These are phyloP conservation scores for Palythoa caribaeorum DNA, from an alignment of 92 coral and sea anemone genomes.

Conservation along the genomic window DNA sequence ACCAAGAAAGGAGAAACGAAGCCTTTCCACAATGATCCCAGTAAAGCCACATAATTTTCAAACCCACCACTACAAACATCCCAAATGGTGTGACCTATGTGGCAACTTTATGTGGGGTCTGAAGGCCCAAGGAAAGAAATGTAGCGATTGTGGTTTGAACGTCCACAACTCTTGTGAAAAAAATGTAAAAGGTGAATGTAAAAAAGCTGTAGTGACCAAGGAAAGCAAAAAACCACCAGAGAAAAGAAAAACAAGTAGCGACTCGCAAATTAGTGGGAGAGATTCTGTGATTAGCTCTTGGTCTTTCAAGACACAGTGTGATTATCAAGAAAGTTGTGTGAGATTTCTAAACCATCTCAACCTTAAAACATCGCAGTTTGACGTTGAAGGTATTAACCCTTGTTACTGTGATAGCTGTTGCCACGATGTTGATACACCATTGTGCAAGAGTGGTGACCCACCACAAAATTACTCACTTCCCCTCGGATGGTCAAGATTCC, in stretches of 20 bases:
- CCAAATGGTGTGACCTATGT: conserved; percentile 98
- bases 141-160: conserved; percentile 89
- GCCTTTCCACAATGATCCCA: neutral
- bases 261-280: conserved; percentile 48
- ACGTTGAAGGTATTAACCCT: conserved; percentile 85
- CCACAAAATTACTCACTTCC: conserved; percentile 94
- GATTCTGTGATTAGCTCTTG: conserved; percentile 71
- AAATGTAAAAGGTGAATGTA: conserved; percentile 81
- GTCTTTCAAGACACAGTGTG: conserved; percentile 79
- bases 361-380: conserved; percentile 80
- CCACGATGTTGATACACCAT: conserved; percentile 92
- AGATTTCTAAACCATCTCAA: conserved; percentile 75
- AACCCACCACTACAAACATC: conserved; percentile 87
- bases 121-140: conserved; percentile 91
- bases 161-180: conserved; percentile 89
- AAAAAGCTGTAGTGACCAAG: conserved; percentile 53
- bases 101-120: conserved; percentile 96
- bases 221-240: conserved; percentile 69
- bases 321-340: conserved; percentile 92
- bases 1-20: conserved; percentile 56
- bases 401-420: conserved; percentile 97
- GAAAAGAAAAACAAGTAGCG: conserved; percentile 61
- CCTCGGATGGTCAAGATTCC: conserved; percentile 96
- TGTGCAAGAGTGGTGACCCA: conserved; percentile 94
- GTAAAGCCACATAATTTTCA: conserved; percentile 74